Conservation (phyloP, 2,113 vertebrate genomes). For the Xenopus borealis region DNA sequence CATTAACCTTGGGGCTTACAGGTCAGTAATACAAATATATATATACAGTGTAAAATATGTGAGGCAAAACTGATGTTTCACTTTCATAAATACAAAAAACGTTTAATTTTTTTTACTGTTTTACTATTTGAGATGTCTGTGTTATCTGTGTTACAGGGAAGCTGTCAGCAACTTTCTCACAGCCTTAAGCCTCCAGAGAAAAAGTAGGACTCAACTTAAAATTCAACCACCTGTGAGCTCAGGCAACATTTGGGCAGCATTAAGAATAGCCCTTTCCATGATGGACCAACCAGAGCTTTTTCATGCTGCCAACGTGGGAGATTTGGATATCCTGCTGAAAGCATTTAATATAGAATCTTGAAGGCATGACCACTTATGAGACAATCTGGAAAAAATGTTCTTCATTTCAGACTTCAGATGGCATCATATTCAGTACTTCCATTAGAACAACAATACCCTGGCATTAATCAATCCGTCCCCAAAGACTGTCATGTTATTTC, state of each 20-base stretch:
- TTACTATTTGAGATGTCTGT: no score
- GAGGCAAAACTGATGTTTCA: no score
- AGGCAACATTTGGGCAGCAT: slow-evolving; percentile 95
- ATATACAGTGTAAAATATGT: no score
- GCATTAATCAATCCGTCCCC: slow-evolving; percentile 8
- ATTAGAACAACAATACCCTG: slow-evolving; percentile 21
- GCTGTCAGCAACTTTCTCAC: slow-evolving; percentile 97
- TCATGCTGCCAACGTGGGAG: slow-evolving; percentile 93
- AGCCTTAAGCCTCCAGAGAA: slow-evolving; percentile 91
- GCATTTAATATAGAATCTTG: slow-evolving; percentile 93
- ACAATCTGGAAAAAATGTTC: slow-evolving; percentile 1
- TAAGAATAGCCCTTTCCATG: slow-evolving; percentile 95
- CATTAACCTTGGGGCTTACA: slow-evolving; percentile 95
- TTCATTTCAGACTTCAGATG: background rate
- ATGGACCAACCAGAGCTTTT: slow-evolving; percentile 97
- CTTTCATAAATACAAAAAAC: no score
- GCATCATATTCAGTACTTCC: slow-evolving; percentile 35
- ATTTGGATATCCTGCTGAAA: slow-evolving; percentile 90
- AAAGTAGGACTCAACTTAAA: slow-evolving; percentile 86
- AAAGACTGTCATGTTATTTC: slow-evolving; percentile 31
- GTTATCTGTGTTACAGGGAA: slow-evolving; percentile 69
- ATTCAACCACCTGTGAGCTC: slow-evolving; percentile 92
- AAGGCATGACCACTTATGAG: slow-evolving; percentile 12
- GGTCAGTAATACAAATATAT: slow-evolving; percentile 62
- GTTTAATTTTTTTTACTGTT: no score